Conservation (phyloP, 23 tunicate genomes). For the Styela plicata region DNA sequence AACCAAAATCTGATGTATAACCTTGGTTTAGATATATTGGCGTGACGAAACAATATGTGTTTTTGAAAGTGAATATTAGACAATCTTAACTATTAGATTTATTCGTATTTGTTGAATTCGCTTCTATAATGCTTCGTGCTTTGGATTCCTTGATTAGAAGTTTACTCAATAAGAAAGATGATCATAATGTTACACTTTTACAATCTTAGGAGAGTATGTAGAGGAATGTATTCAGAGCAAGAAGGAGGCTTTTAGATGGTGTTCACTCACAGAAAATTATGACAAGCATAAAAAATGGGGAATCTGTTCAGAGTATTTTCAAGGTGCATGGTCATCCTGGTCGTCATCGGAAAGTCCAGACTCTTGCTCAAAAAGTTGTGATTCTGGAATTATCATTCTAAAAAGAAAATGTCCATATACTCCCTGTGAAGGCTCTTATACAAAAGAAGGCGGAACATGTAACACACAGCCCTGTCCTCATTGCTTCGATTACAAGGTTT, state of each 20-base stretch:
- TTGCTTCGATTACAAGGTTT: conserved; percentile 38
- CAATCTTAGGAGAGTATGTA: no score
- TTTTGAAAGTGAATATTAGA: no score
- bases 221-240: conserved; percentile 4
- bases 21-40: no score
- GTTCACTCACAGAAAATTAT: conserved; percentile 69
- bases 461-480: conserved; percentile 63
- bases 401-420: conserved; percentile 40
- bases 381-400: conserved; percentile 32
- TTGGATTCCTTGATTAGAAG: no score
- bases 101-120: no score
- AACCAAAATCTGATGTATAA: no score
- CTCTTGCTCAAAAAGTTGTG: conserved; percentile 47
- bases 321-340: conserved; percentile 62
- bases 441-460: conserved; percentile 35
- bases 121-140: no score
- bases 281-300: conserved; percentile 84
- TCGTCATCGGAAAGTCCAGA: neutral
- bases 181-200: no score
- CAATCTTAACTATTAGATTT: no score
- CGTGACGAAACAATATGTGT: no score
- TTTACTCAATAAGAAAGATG: no score
- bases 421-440: conserved; percentile 40
- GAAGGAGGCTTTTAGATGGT: conserved; percentile 35
- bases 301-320: conserved; percentile 38